These are phyloP conservation scores for Apogon hyalosoma DNA, from an alignment of 2,797 vertebrate species.

Conservation along the genomic window DNA sequence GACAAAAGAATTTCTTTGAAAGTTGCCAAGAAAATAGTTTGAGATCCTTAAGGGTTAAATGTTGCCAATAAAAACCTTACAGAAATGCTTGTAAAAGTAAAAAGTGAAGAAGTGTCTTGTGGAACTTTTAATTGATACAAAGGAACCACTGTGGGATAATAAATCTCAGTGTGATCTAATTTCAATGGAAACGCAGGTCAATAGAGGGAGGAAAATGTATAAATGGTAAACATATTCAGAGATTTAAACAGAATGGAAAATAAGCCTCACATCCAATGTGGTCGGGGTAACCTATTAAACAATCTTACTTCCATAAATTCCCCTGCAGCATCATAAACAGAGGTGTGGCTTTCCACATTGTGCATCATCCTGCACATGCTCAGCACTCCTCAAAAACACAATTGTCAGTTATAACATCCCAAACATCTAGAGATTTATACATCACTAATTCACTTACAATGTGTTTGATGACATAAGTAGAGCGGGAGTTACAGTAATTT, in stretches of 20 bases:
- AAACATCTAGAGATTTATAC: conserved; percentile 36
- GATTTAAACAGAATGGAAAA: conserved; percentile 35
- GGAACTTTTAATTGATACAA: no score
- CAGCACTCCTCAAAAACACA: conserved; percentile 10
- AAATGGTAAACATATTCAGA: conserved; percentile 25
- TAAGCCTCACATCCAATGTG: not conserved
- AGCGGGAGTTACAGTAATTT: conserved; percentile 47
- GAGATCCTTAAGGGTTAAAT: no score
- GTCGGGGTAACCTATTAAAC: conserved; percentile 21
- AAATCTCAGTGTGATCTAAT: not conserved
- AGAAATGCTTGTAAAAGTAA: not conserved
- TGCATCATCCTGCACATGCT: conserved; percentile 8
- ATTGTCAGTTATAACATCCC: conserved; percentile 33
- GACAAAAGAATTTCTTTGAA: no score
- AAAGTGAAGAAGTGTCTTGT: not conserved
- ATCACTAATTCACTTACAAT: conserved; percentile 37
- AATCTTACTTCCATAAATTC: conserved; percentile 23
- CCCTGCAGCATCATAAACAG: conserved; percentile 7
- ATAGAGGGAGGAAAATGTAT: conserved; percentile 14
- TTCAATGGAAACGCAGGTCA: conserved; percentile 6
- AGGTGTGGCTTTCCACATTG: conserved; percentile 38
- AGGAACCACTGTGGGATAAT: not conserved
- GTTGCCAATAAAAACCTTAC: no score
- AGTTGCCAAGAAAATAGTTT: no score
- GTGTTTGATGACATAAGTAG: conserved; percentile 53